Base-by-base conservation (phyloP, 2,113 vertebrate genomes). In the Panthera tigris region DNA sequence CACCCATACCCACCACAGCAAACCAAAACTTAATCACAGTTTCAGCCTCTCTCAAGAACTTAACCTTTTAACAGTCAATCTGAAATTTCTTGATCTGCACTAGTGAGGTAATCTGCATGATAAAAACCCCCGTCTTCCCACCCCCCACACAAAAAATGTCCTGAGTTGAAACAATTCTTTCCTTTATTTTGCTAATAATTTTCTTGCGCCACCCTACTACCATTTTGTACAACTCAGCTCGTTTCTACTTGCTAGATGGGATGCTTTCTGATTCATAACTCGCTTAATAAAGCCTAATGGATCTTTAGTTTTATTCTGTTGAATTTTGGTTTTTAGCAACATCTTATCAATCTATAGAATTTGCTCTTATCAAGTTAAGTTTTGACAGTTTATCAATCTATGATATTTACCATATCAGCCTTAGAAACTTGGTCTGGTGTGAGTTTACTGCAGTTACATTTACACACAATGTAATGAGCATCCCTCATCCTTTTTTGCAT, bases 301-400 rank as follows among this genome's bases (percentile, higher is more conserved):
- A 41, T 41, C 71, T 41, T 74, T 12, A 41, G 5, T 23, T 74
- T 27, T 74, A 41, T 74, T 41, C 71, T 6, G 71, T 14, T 41
- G 39, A 74, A 74, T 41, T 74, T 74, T 74, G 73, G 14, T 74
- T 73, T 74, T 74, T 74, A 74, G 36, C 12, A 73, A 73, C 36
- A 73, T 73, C n/a, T 23, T 71, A n/a, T 66, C 52, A 55, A 33
- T 55, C 41, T 87, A 25, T 68, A 91, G 27, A 68, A 80, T 89
- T 95, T 95, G 41, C 68, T 84, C 89, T 79, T 87, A 89, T 73
- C 25, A 79, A 73, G 66, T 89, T 94, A 84, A 52, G 12, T 96
- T 84, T 92, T 85, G 41, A 65, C 19, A 71, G 61, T 8, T 84
- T 85, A 84, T 90, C 31, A 91, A 45, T 14, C 33, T 45, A 52